Base-by-base conservation (phyloP, 2,113 vertebrate genomes). In the Chaetops frenatus region DNA sequence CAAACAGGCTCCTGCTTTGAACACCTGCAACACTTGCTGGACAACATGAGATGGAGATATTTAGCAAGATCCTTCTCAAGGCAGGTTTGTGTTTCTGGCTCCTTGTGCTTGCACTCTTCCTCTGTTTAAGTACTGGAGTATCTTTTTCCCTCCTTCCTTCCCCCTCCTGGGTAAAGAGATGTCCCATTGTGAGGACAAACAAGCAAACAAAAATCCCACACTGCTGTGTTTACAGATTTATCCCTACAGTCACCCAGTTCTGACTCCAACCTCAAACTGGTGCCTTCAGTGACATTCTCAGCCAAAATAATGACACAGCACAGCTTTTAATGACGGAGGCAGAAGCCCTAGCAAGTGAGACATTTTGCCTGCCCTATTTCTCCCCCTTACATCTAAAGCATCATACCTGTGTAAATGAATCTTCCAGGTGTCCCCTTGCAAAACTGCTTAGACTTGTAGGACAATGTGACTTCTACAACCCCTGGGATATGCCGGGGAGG, bases 401-500 rank as follows among this genome's bases (percentile, higher is more conserved):
- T 16, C 97, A 97, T 99, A 99, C 99, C 99, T 98, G 99, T 99
- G 97, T 99, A 99, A 98, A 99, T 99, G 98, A 99, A 99, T 97
- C 99, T 98, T 94, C 99, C 99, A 58, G 99, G 99, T n/a, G 99
- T 99, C 95, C 99, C 99, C 98, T 99, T 99, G 98, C 99, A 99
- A 98, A 99, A 99, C 97, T 99, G 99, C 97, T 99, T 99, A 54
- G 99, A 99, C 96, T 99, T 99, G 98, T 99, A 99, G 97, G 99
- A 99, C 98, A 99, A 97, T 95, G 99, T 99, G 96, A 99, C 99
- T 98, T 99, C 99, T 95, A 99, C 99, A 90, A 99, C 99, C 48
- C 99, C 99, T 9, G 99, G 99, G 98, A 99, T 99, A 90, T 99
- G 99, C 96, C 99, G 98, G 87, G 99, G 99, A 67, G 99, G 99